phyloP scores from a whole-genome alignment of 2,888 invertebrate species.

The Drosophila parthenogenetica region DNA sequence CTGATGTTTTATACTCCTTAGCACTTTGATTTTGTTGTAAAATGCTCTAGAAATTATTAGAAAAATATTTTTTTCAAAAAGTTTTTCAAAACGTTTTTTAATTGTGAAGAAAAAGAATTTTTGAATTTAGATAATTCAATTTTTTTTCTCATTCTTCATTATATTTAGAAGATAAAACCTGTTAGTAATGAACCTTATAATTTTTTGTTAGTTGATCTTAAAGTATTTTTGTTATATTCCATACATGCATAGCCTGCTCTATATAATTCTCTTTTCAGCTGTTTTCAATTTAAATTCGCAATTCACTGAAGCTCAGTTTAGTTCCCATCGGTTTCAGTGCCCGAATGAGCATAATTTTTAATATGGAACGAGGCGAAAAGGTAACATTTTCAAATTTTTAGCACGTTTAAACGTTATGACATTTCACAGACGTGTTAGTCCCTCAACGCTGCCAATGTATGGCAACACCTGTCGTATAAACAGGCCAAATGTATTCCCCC shows the following conservation, averaged over 20 bases:
- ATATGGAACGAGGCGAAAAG: background rate
- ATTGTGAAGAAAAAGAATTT: no score
- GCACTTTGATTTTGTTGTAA: background rate
- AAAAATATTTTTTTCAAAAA: no score
- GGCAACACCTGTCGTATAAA: constrained; percentile 79
- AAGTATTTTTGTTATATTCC: no score
- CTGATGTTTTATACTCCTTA: background rate
- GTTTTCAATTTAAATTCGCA: no score
- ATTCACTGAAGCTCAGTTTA: background rate
- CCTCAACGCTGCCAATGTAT: constrained; percentile 65
- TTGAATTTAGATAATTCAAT: no score
- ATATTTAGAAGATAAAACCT: no score
- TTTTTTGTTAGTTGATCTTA: background rate
- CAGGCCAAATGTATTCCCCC: constrained; percentile 38
- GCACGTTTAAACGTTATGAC: constrained; percentile 83
- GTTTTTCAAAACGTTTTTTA: no score
- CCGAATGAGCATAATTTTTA: constrained; percentile 27
- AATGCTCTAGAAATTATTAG: no score
- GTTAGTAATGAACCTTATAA: no score
- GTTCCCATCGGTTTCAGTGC: constrained; percentile 17
- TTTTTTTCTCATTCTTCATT: no score
- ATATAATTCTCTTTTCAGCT: background rate
- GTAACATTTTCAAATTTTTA: constrained; percentile 65
- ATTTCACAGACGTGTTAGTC: constrained; percentile 77
- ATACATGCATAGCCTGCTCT: background rate